phyloP scores from a whole-genome alignment of 2,113 vertebrate species.

The Jacana jacana region DNA sequence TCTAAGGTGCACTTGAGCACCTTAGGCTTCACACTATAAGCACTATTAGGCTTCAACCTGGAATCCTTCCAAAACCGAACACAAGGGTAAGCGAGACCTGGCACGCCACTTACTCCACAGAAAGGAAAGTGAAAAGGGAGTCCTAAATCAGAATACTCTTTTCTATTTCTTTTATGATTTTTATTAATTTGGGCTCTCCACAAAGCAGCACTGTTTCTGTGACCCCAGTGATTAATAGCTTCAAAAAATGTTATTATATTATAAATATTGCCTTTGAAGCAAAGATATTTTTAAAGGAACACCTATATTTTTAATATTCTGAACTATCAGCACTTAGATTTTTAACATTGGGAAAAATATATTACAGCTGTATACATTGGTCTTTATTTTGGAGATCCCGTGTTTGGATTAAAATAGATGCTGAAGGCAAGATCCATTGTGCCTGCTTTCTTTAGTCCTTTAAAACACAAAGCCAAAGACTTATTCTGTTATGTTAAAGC shows the following conservation, averaged over 20 bases:
- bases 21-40: too few species aligned
- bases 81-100: not conserved
- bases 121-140: not conserved
- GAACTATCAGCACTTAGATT: not conserved
- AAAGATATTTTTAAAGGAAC: not conserved
- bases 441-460: not conserved
- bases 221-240: not conserved
- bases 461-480: not conserved
- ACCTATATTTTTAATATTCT: not conserved
- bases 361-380: not conserved
- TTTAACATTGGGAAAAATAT: not conserved
- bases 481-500: not conserved
- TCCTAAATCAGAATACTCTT: not conserved
- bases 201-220: not conserved
- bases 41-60: not conserved
- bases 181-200: not conserved
- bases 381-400: not conserved
- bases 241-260: not conserved
- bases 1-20: not conserved
- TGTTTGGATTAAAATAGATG: not conserved
- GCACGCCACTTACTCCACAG: not conserved
- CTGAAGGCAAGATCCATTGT: not conserved
- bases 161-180: not conserved
- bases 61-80: constrained; percentile 25
- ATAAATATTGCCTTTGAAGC: not conserved